These are phyloP conservation scores for Pseudorhiza aurosa DNA, from an alignment of 30 jellyfish, hydroid and myxozoan species.

Conservation along the genomic window DNA sequence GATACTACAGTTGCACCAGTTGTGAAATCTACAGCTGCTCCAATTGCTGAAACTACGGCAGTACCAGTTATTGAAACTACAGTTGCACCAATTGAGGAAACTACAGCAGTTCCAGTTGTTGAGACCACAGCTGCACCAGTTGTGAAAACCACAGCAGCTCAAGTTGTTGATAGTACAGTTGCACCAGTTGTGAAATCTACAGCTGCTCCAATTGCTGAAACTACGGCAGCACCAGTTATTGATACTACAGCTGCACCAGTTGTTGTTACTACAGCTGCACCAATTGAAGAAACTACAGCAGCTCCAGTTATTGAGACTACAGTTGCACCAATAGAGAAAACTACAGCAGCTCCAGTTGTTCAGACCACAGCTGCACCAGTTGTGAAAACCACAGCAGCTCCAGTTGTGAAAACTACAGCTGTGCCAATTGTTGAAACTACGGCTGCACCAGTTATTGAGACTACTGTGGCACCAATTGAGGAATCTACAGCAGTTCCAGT, in stretches of 20 bases:
- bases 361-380: conserved; percentile 42
- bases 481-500: conserved; percentile 7
- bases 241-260: not conserved
- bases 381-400: conserved; percentile 41
- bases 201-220: conserved; percentile 16
- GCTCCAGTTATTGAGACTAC: conserved; percentile 37
- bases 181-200: conserved; percentile 30
- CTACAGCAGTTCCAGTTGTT: conserved; percentile 27
- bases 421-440: conserved; percentile 4
- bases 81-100: conserved; percentile 26
- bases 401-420: conserved; percentile 10
- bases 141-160: conserved; percentile 14
- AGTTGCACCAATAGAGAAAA: conserved; percentile 17
- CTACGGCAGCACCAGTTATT: conserved; percentile 15
- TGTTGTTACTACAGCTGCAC: conserved; percentile 9
- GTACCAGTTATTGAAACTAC: conserved; percentile 6
- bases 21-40: conserved; percentile 28
- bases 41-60: conserved; percentile 7
- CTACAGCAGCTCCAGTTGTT: not conserved
- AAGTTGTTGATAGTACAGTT: conserved; percentile 19
- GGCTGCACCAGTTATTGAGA: conserved; percentile 22
- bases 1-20: conserved; percentile 42
- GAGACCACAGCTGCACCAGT: conserved; percentile 22
- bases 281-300: conserved; percentile 28
- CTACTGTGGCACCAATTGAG: conserved; percentile 48